Percentiles rank a stretch among this genome's conserved stretches.
Evolutionary conservation across 2,113 vertebrate genomes (phyloP).

Genomic region (Sapayoa aenigma): DNA sequence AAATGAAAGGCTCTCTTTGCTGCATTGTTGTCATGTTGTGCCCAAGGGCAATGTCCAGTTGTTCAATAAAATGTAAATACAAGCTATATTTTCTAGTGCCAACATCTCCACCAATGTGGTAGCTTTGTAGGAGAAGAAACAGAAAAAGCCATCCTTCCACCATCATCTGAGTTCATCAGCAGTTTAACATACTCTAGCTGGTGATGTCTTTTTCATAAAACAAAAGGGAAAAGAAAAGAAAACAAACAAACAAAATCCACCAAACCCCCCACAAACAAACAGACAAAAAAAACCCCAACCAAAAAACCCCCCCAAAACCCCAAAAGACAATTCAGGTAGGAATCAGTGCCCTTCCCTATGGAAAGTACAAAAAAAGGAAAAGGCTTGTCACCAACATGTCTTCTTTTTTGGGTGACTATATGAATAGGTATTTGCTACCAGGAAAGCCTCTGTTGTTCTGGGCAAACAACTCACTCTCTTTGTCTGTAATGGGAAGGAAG

Average conservation of each 20-base stretch:
- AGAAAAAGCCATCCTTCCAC: neutral
- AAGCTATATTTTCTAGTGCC: neutral
- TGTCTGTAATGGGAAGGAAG: neutral
- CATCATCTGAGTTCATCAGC: neutral
- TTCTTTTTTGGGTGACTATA: neutral
- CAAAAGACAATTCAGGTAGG: neutral
- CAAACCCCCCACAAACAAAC: no score
- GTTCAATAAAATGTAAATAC: conserved; percentile 53
- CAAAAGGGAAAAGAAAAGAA: neutral
- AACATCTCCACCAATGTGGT: neutral
- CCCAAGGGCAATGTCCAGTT: conserved; percentile 36
- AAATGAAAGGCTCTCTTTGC: conserved; percentile 31
- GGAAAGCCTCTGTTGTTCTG: conserved; percentile 19
- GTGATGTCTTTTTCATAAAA: neutral
- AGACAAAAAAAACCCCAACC: no score
- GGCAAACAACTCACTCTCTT: neutral
- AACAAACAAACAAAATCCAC: no score
- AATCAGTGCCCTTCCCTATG: neutral
- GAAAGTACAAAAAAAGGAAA: neutral
- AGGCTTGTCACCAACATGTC: neutral
- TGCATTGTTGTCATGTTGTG: conserved; percentile 18
- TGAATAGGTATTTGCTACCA: neutral
- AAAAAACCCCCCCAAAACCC: fast-evolving
- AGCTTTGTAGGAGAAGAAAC: neutral
- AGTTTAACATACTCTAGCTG: neutral